These are phyloP conservation scores for Gisinianus flammeolus DNA, from an alignment of 2,888 invertebrate genomes.

Conservation along the genomic window DNA sequence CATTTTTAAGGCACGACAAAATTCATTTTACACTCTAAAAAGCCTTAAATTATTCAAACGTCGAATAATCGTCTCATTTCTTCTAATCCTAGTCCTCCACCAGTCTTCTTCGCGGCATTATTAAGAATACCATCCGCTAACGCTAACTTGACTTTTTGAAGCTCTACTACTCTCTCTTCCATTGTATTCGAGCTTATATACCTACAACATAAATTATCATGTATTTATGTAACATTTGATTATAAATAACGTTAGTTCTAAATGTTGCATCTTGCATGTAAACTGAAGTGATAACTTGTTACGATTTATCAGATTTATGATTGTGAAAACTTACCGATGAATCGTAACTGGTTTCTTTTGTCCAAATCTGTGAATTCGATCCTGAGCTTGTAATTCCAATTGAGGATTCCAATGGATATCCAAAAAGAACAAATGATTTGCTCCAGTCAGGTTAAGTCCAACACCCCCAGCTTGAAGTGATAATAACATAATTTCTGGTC, in stretches of 20 bases:
- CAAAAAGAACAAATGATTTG: slow-evolving; percentile 85
- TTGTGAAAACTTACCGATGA: slow-evolving; percentile 70
- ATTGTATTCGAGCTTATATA: slow-evolving; percentile 85
- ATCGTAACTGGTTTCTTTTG: slow-evolving; percentile 81
- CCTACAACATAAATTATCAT: slow-evolving; percentile 62
- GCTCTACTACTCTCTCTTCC: slow-evolving; percentile 79
- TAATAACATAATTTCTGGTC: slow-evolving; percentile 70
- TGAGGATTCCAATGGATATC: slow-evolving; percentile 99
- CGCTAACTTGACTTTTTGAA: slow-evolving; percentile 80
- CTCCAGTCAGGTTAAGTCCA: slow-evolving; percentile 90
- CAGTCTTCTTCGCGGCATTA: slow-evolving; percentile 69
- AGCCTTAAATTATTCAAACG: no score
- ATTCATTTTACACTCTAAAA: no score
- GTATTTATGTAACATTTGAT: neutral
- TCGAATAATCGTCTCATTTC: slow-evolving; percentile 69
- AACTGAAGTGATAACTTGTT: no score
- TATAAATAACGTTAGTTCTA: neutral
- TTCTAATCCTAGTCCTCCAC: slow-evolving; percentile 76
- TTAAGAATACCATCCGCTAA: slow-evolving; percentile 80
- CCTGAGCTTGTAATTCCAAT: slow-evolving; percentile 91
- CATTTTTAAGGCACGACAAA: no score
- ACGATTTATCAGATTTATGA: neutral
- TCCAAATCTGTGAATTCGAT: slow-evolving; percentile 89
- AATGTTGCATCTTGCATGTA: neutral
- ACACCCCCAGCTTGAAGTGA: slow-evolving; percentile 94